phyloP scores from a whole-genome alignment of 2,113 vertebrate species.

The Tretioscincus oriximinensis region DNA sequence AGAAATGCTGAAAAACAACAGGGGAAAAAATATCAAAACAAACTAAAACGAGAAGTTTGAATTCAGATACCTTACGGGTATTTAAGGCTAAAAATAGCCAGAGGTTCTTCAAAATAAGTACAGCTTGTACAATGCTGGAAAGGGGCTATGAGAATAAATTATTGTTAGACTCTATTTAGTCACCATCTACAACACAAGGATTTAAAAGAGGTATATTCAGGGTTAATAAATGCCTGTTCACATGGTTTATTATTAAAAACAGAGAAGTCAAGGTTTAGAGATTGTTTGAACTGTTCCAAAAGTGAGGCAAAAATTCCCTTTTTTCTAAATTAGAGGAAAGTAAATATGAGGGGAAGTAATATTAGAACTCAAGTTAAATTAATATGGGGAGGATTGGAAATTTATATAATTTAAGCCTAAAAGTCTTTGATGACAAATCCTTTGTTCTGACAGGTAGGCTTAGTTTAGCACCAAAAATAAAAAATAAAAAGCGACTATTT shows the following conservation, averaged over 20 bases:
- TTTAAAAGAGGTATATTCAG: slow-evolving; percentile 45
- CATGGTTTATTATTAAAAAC: slow-evolving; percentile 34
- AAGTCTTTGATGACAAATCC: not conserved
- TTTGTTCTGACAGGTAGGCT: not conserved
- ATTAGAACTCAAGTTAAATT: not conserved
- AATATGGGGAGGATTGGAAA: slow-evolving; percentile 14
- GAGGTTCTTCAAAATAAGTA: slow-evolving; percentile 56
- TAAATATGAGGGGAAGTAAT: slow-evolving; percentile 14
- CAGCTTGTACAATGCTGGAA: slow-evolving; percentile 39
- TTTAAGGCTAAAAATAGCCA: slow-evolving; percentile 70
- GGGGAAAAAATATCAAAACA: slow-evolving; percentile 14
- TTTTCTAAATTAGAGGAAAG: not conserved
- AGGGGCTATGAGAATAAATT: slow-evolving; percentile 45
- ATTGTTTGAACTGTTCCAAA: slow-evolving; percentile 40
- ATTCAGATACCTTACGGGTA: slow-evolving; percentile 59
- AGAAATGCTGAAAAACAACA: slow-evolving; percentile 34
- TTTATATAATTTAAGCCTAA: not conserved
- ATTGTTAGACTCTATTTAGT: slow-evolving; percentile 53
- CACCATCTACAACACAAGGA: slow-evolving; percentile 42
- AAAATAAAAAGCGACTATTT: too few species aligned
- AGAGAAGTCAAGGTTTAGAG: not conserved
- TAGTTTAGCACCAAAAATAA: not conserved
- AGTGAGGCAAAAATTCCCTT: not conserved
- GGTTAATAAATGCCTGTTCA: slow-evolving; percentile 30
- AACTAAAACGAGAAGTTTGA: slow-evolving; percentile 32